These are phyloP conservation scores for Stramonita haemastoma DNA, from an alignment of 2,888 invertebrate genomes.

Conservation along the genomic window DNA sequence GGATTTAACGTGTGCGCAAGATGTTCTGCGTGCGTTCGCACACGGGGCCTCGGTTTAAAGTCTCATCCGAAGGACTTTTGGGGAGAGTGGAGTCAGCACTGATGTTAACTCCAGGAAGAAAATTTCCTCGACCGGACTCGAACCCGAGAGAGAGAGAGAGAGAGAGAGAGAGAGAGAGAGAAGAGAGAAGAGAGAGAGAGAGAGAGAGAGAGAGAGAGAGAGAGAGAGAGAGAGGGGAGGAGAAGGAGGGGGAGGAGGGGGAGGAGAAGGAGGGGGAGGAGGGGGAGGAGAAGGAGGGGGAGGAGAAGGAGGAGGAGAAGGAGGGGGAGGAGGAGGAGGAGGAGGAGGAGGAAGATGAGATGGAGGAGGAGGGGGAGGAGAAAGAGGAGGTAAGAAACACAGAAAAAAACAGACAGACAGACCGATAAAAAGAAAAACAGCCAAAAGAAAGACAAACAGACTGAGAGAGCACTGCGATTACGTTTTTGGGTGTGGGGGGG, in stretches of 20 bases:
- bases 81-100: too few relatives aligned
- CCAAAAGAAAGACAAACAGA: too few relatives aligned
- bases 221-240: neutral
- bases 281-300: neutral
- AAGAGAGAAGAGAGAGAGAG: neutral
- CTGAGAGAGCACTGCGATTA: too few relatives aligned
- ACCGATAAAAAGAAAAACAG: too few relatives aligned
- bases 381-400: neutral
- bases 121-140: too few relatives aligned
- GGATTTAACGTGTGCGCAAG: too few relatives aligned
- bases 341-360: neutral
- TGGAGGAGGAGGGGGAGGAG: neutral
- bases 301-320: neutral
- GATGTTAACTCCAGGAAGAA: too few relatives aligned
- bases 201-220: neutral
- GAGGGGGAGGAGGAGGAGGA: too few relatives aligned
- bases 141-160: neutral
- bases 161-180: neutral
- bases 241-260: neutral
- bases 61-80: too few relatives aligned
- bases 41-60: too few relatives aligned
- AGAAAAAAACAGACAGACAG: neutral
- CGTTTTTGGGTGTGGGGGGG: too few relatives aligned
- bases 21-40: too few relatives aligned
- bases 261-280: neutral